Base-by-base conservation (phyloP, 2,888 invertebrate species). In the Eueremaeus valkanovi region DNA sequence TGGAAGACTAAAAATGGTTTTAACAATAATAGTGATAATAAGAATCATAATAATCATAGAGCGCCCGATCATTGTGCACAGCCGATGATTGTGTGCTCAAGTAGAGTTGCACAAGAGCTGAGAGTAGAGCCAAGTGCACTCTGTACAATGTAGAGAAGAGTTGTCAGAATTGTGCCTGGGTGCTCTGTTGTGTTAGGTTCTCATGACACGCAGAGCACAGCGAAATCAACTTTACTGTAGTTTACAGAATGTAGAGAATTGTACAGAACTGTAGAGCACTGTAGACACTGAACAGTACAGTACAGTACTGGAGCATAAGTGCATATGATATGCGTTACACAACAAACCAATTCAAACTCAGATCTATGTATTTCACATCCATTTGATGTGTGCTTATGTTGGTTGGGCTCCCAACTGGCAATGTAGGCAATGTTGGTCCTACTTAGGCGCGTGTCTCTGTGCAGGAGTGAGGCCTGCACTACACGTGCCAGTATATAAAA, bases 401-500 rank as follows among this genome's bases (percentile, higher is more conserved):
- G n/a, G n/a, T n/a, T n/a, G 11, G 66, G 11, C 66, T 66, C 66
- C 33, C 33, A 21, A 66, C 66, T 66, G 29, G 61, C 16, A 61
- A 8, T 61, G n/a, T 18, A 31, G 31, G 33, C 5, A 63, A 6
- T 63, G 63, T 63, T 63, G 63, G 63, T 11, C 58, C 66, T 66
- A 66, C 36, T 66, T 11, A 2, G 66, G 21, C 66, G 66, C 66
- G 66, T 66, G 66, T 66, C 66, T 66, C 66, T n/a, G 31, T 36
- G 66, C 66, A n/a, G 66, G 66, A 66, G 66, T 66, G 66, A 66
- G 58, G 66, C 66, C 36, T 66, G n/a, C 27, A n/a, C n/a, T 36
- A 66, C 66, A 66, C 66, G 66, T 66, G 66, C 36, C 66, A 36
- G 66, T 66, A 66, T 66, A 66, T 66, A 66, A 66, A 66, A 66